A percentile compares a stretch with the other conserved stretches of the same genome.
Evolutionary conservation across 2,113 vertebrate species (phyloP).

Genomic region (Anseranas semipalmata): DNA sequence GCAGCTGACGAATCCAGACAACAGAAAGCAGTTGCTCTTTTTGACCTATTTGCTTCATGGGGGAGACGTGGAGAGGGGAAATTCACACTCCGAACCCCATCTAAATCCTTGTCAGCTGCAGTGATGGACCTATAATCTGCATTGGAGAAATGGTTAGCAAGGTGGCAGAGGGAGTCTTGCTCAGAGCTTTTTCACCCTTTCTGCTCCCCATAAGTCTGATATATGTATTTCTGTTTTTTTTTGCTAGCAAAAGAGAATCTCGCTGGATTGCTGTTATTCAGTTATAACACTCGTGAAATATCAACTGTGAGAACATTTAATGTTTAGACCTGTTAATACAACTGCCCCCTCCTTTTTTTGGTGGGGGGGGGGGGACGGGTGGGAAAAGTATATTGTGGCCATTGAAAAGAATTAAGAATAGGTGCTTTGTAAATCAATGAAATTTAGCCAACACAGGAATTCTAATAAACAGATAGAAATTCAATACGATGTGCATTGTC

Average conservation of each 20-base stretch:
- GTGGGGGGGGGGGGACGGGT: background rate
- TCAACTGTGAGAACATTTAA: background rate
- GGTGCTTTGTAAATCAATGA: background rate
- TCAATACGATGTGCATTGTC: background rate
- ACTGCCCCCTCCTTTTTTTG: background rate
- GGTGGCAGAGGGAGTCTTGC: background rate
- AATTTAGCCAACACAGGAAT: background rate
- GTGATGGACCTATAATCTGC: background rate
- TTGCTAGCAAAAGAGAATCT: background rate
- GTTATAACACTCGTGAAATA: background rate
- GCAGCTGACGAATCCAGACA: background rate
- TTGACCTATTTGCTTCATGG: background rate
- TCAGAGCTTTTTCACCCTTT: rapidly evolving
- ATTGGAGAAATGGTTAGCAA: background rate
- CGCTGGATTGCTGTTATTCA: background rate
- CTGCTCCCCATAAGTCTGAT: rapidly evolving
- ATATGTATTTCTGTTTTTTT: background rate
- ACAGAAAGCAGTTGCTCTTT: background rate
- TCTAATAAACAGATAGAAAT: background rate
- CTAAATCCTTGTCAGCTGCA: background rate
- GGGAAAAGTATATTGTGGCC: background rate
- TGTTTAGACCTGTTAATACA: background rate
- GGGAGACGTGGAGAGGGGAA: background rate
- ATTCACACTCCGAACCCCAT: background rate
- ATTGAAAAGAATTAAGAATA: background rate